phyloP scores from a whole-genome alignment of 2,797 vertebrate species.

The Acrossocheilus fasciatus region DNA sequence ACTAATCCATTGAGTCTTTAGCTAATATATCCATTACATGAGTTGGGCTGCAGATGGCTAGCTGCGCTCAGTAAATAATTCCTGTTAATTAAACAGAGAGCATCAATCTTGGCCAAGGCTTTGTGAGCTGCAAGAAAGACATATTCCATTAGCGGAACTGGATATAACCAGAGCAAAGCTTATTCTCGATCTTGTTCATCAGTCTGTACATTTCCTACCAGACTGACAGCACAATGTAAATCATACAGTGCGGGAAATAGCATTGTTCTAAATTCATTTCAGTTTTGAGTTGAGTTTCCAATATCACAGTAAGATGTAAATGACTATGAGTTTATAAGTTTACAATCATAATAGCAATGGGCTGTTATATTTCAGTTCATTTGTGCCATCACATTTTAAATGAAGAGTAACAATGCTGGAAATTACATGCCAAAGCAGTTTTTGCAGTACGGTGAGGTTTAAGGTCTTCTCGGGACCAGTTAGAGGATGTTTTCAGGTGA shows the following conservation, averaged over 20 bases:
- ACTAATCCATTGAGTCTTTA: conserved; percentile 76
- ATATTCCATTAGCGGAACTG: conserved; percentile 78
- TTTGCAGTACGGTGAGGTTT: background rate
- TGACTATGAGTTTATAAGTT: background rate
- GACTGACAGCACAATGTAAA: conserved; percentile 70
- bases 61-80: conserved; percentile 80
- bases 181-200: conserved; percentile 76
- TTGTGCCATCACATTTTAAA: background rate
- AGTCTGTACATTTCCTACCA: conserved; percentile 67
- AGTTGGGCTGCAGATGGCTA: conserved; percentile 77
- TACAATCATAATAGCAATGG: background rate
- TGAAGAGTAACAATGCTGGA: background rate
- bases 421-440: background rate
- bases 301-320: background rate
- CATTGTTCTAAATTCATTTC: conserved; percentile 56
- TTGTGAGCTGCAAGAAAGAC: conserved; percentile 69
- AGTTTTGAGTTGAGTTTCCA: background rate
- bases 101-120: conserved; percentile 77
- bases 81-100: conserved; percentile 80
- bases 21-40: conserved; percentile 83
- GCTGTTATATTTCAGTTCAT: background rate
- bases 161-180: conserved; percentile 72
- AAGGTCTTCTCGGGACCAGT: background rate
- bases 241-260: conserved; percentile 51
- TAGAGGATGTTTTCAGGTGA: background rate